A percentile compares a stretch with the other conserved stretches of the same genome.
phyloP scores from a whole-genome alignment of 2,113 vertebrate species.

The Acrocephalus arundinaceus region DNA sequence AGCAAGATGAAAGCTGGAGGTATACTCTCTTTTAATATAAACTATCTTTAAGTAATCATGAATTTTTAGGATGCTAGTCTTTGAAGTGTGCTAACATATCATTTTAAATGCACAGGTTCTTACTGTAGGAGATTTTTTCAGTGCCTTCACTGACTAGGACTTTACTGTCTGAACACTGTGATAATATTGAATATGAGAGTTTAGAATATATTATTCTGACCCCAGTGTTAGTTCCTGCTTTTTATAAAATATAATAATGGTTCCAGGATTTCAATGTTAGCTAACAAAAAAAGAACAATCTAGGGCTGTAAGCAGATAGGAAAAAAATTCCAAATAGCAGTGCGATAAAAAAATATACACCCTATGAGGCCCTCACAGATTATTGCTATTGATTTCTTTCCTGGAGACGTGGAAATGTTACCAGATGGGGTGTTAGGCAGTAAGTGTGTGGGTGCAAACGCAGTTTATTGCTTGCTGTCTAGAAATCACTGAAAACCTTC shows the following conservation, averaged over 20 bases:
- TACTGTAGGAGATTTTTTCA: slow-evolving; percentile 37
- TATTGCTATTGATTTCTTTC: slow-evolving; percentile 99
- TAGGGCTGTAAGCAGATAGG: slow-evolving; percentile 71
- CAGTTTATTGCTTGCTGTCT: slow-evolving; percentile 80
- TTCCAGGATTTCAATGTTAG: slow-evolving; percentile 61
- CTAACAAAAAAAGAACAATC: slow-evolving; percentile 68
- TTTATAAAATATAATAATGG: slow-evolving; percentile 58
- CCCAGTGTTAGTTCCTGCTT: background rate
- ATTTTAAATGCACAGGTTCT: slow-evolving; percentile 45
- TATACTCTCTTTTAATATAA: slow-evolving; percentile 37
- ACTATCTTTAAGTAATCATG: slow-evolving; percentile 15
- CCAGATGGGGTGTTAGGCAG: slow-evolving; percentile 95
- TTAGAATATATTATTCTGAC: slow-evolving; percentile 58
- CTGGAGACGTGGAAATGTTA: slow-evolving; percentile 94
- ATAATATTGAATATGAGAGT: background rate
- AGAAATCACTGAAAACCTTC: slow-evolving; percentile 77
- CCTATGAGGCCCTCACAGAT: slow-evolving; percentile 86
- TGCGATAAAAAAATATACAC: slow-evolving; percentile 79
- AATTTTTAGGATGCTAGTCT: slow-evolving; percentile 38
- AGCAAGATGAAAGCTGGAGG: slow-evolving; percentile 35
- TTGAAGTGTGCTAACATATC: slow-evolving; percentile 39
- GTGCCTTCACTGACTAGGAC: background rate
- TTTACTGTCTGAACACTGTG: background rate
- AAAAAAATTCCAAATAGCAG: slow-evolving; percentile 73
- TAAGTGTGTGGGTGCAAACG: slow-evolving; percentile 85